Evolutionary conservation across 2,113 vertebrate genomes (phyloP), one percentile per base, ranked within the genome.

Genomic region (Myotis yumanensis): DNA sequence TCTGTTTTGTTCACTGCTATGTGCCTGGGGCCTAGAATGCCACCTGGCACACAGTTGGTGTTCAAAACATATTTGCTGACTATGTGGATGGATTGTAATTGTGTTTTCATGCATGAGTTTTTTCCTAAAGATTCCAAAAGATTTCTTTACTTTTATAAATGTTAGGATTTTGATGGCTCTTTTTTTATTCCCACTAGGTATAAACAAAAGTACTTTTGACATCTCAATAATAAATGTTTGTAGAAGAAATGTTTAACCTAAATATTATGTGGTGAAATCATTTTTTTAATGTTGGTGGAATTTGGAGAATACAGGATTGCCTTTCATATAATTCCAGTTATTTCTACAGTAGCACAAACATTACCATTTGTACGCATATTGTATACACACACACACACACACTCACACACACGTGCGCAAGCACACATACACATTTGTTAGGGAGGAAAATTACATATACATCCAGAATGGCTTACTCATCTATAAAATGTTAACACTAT

Each of bases 61-160:
- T 80, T 92, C 77, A 72, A 90, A 92, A 76, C 28, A 2, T 46
- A 85, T 59, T 84, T 94, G 51, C 76, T 72, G 40, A 28, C 54
- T 77, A 69, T 88, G 51, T n/a, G 54, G 73, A 25, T 84, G 12
- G 12, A 30, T 89, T 91, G 64, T 2, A 30, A 23, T 92, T 1
- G 0, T 82, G n/a, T 68, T 81, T 89, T 46, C 43, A 66, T 46
- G 72, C 25, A 57, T 57, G 76, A 84, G 35, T 89, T 88, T 94
- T 30, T 89, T 93, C 14, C 43, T 91, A 81, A 76, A 93, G 52
- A 75, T 89, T 89, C 9, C 20, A 81, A 30, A 91, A 69, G 14
- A 18, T 77, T 59, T 81, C 23, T 37, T 93, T 79, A 77, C 68
- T 88, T 96, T 32, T 37, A 40, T 69, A 94, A 86, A 89, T 85